A percentile compares a stretch with the other conserved stretches of the same genome.
Evolutionary conservation across 2,888 invertebrate genomes (phyloP).

Genomic region (Phalera bucephala): DNA sequence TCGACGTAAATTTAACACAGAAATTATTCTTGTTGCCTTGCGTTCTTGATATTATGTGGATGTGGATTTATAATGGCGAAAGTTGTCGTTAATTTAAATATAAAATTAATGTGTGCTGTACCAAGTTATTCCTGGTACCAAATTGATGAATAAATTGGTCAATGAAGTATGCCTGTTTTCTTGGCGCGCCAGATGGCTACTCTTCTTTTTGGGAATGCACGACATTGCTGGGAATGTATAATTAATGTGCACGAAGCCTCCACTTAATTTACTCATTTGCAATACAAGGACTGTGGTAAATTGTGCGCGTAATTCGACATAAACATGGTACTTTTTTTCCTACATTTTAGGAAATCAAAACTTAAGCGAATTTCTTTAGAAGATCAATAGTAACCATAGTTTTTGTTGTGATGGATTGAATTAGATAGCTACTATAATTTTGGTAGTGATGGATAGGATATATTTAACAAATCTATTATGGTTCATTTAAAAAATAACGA

Average conservation of each 20-base stretch:
- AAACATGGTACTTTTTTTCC: slow-evolving; percentile 27
- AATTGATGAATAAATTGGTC: slow-evolving; percentile 33
- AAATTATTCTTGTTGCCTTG: slow-evolving; percentile 21
- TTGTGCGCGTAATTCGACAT: slow-evolving; percentile 40
- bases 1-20: slow-evolving; percentile 36
- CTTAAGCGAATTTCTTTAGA: too few species aligned
- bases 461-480: too few species aligned
- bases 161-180: slow-evolving; percentile 39
- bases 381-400: too few species aligned
- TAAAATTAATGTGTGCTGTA: slow-evolving; percentile 8
- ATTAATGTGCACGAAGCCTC: slow-evolving; percentile 48
- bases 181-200: slow-evolving; percentile 45
- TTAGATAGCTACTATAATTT: too few species aligned
- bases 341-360: too few species aligned
- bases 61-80: slow-evolving; percentile 6
- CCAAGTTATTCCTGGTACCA: slow-evolving; percentile 4
- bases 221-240: slow-evolving; percentile 51
- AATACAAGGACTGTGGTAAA: slow-evolving; percentile 36
- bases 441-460: too few species aligned
- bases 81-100: slow-evolving; percentile 14
- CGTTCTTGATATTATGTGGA: slow-evolving; percentile 11
- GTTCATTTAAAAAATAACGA: too few species aligned
- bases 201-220: slow-evolving; percentile 48
- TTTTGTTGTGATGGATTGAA: too few species aligned
- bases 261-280: slow-evolving; percentile 50